A percentile compares a stretch with the other conserved stretches of the same genome.
Conservation (phyloP, 2,113 vertebrate genomes). For the Psilopogon haemacephalus region DNA sequence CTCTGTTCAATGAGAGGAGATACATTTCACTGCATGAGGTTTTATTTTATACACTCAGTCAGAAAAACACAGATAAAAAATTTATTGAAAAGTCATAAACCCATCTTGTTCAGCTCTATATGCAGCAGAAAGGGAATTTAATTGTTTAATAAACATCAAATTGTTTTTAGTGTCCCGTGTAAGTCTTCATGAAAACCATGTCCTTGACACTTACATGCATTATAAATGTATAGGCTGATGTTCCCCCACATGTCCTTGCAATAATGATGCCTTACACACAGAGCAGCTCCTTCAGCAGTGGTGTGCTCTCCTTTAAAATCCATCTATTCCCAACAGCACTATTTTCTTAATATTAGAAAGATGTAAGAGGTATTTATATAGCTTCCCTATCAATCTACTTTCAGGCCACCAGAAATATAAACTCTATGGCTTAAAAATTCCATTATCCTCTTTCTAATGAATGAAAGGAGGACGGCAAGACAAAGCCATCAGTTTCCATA, state of each 20-base stretch:
- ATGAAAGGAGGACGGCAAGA: slow-evolving; percentile 33
- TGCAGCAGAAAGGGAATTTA: background rate
- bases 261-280: background rate
- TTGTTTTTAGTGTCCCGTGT: slow-evolving; percentile 18
- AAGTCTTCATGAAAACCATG: slow-evolving; percentile 16
- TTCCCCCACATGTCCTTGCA: background rate
- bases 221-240: background rate
- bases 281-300: background rate
- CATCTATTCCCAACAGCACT: slow-evolving; percentile 42
- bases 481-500: slow-evolving; percentile 63
- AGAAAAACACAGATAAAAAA: slow-evolving; percentile 24
- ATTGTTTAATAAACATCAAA: slow-evolving; percentile 53
- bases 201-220: slow-evolving; percentile 13
- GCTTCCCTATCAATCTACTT: slow-evolving; percentile 58
- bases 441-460: slow-evolving; percentile 62
- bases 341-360: slow-evolving; percentile 63
- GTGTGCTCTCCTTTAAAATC: slow-evolving; percentile 28
- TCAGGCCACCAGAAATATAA: slow-evolving; percentile 56
- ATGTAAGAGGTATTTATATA: slow-evolving; percentile 55
- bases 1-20: background rate
- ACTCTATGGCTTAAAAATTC: slow-evolving; percentile 59
- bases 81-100: slow-evolving; percentile 27
- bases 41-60: background rate
- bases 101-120: background rate
- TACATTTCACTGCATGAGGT: background rate